phyloP scores from a whole-genome alignment of 2,888 invertebrate genomes.

The Drosophila limbata region DNA sequence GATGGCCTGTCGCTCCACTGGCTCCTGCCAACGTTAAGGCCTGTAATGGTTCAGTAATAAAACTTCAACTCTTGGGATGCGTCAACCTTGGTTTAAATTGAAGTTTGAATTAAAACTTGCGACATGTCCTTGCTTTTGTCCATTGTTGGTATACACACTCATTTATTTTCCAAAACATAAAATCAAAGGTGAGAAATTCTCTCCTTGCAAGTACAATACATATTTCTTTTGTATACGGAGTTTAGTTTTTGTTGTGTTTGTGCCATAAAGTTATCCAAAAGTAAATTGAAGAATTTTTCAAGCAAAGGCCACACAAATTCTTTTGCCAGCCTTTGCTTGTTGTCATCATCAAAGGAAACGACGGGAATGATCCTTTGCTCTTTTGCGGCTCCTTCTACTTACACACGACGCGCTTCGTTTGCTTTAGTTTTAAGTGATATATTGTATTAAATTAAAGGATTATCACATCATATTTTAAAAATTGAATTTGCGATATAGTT shows the following conservation, averaged over 20 bases:
- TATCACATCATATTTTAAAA: constrained; percentile 75
- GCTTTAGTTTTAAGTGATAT: constrained; percentile 60
- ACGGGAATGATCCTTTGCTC: constrained; percentile 73
- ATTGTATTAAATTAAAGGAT: constrained; percentile 75
- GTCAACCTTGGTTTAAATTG: background rate
- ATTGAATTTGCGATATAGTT: constrained; percentile 48
- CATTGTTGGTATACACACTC: constrained; percentile 60
- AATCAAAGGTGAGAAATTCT: constrained; percentile 59
- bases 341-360: constrained; percentile 61
- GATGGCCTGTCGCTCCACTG: constrained; percentile 29
- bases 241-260: constrained; percentile 44
- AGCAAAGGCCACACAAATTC: constrained; percentile 47
- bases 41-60: constrained; percentile 57
- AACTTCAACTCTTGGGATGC: constrained; percentile 38
- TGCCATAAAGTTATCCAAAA: constrained; percentile 77
- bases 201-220: constrained; percentile 60
- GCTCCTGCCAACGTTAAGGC: constrained; percentile 25
- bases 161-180: constrained; percentile 69
- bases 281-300: constrained; percentile 58
- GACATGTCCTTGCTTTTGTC: constrained; percentile 21
- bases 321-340: constrained; percentile 47
- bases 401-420: constrained; percentile 58
- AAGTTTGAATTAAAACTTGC: constrained; percentile 39
- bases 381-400: constrained; percentile 13
- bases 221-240: constrained; percentile 45